phyloP scores from a whole-genome alignment of 2,888 invertebrate species.

The Neoitamus cyanurus region DNA sequence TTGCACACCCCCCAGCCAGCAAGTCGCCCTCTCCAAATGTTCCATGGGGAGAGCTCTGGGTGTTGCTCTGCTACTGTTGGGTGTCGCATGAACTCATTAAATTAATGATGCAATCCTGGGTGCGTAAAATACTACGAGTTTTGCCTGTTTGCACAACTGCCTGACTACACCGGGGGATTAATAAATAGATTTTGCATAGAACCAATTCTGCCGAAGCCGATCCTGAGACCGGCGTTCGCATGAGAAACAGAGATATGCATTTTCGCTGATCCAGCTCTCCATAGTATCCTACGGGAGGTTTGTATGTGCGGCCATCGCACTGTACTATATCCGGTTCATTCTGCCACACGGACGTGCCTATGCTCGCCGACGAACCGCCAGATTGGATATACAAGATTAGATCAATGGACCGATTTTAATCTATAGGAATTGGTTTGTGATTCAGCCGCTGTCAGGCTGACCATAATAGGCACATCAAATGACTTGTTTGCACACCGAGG shows the following conservation, averaged over 20 bases:
- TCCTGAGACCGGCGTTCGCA: background rate
- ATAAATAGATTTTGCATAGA: constrained; percentile 51
- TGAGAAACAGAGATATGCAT: background rate
- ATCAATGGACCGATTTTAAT: constrained; percentile 53
- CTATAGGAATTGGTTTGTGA: constrained; percentile 53
- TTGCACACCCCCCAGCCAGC: background rate
- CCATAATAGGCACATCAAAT: constrained; percentile 51
- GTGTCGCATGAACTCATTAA: constrained; percentile 52
- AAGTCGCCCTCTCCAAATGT: background rate
- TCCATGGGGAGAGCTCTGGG: background rate
- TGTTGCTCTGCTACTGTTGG: background rate
- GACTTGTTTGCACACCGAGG: constrained; percentile 49
- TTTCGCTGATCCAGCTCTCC: background rate
- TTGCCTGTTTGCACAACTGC: constrained; percentile 52
- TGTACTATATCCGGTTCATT: background rate
- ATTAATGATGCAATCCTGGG: constrained; percentile 52
- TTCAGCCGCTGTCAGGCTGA: constrained; percentile 46
- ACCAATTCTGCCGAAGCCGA: constrained; percentile 38
- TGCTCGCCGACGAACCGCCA: background rate
- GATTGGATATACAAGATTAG: constrained; percentile 50
- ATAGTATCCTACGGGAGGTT: background rate
- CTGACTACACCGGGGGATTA: constrained; percentile 51
- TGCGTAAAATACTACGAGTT: constrained; percentile 52
- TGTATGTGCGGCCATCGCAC: background rate
- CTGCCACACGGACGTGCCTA: background rate